A percentile compares a stretch with the other conserved stretches of the same genome.
Conservation (phyloP, 1,140 invertebrate genomes). For the Thaumetopoea pityocampa region DNA sequence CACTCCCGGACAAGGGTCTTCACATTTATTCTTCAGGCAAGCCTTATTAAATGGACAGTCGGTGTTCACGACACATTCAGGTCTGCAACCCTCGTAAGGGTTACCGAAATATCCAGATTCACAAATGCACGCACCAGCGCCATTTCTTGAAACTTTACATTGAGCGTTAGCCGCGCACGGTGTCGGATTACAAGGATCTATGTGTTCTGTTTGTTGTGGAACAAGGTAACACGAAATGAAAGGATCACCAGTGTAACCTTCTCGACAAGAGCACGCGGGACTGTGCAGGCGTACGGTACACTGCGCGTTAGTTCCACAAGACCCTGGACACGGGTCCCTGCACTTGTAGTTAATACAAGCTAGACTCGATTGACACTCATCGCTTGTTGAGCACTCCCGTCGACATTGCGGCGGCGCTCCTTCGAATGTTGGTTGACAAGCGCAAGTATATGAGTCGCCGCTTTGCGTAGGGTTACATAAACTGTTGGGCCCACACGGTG, state of each 20-base stretch:
- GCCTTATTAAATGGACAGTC: conserved; percentile 80
- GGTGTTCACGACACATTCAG: conserved; percentile 81
- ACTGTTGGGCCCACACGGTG: conserved; percentile 83
- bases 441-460: conserved; percentile 79
- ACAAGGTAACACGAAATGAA: conserved; percentile 55
- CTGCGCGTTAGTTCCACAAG: conserved; percentile 80
- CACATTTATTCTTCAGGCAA: conserved; percentile 81
- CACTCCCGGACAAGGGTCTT: conserved; percentile 82
- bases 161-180: conserved; percentile 81
- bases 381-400: conserved; percentile 83
- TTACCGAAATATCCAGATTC: conserved; percentile 81
- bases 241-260: conserved; percentile 69
- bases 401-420: conserved; percentile 83
- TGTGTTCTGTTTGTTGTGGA: conserved; percentile 37
- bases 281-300: conserved; percentile 85
- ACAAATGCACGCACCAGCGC: conserved; percentile 80
- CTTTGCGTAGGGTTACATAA: conserved; percentile 79
- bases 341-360: conserved; percentile 85
- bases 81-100: conserved; percentile 78
- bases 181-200: conserved; percentile 79
- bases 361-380: conserved; percentile 81
- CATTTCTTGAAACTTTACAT: conserved; percentile 77
- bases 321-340: conserved; percentile 82
- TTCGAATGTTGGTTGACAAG: conserved; percentile 80
- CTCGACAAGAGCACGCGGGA: conserved; percentile 83